Base-by-base conservation (phyloP, 1,140 invertebrate species). In the Telenomus remus region DNA sequence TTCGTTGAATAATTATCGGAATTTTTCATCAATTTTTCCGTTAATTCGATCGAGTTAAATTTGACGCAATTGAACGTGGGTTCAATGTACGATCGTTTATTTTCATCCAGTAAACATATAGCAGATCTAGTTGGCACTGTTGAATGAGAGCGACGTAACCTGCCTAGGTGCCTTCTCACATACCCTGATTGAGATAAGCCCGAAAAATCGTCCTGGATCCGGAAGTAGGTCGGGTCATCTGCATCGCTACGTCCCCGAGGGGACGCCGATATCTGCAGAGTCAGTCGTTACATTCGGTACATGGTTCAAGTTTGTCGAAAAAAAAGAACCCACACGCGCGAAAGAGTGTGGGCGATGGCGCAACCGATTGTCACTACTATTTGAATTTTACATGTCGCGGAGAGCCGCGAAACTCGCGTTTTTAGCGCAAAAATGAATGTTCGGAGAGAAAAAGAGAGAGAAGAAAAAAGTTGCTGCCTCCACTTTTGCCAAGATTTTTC, bases 191-290 rank as follows among this genome's bases (percentile, higher is more conserved):
- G 63, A 76, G 72, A 63, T 79, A 65, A 72, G 60, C 70, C 65
- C 70, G 66, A 81, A 82, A 81, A 79, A 82, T 82, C 74, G 81
- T 81, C 78, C 84, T 74, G 80, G 79, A 85, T 84, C 60, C 63
- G 68, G 78, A 87, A 85, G 78, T 86, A 79, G 85, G 85, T 85
- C 84, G 78, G 82, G 82, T 86, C 85, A 84, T 77, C 80, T 85
- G 83, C 79, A 83, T 81, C 81, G 71, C 70, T 66, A 59, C 68
- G 56, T 81, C 75, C 80, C 80, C 72, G 74, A 57, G 76, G 81
- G 75, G 60, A 79, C 61, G 61, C 70, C 66, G 49, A 79, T 77
- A 79, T 79, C 74, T 74, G 78, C 78, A 76, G 78, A 76, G 78
- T 79, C 73, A 79, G 78, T 74, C 66, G 70, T 79, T 79, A 74